These are phyloP conservation scores for Mimachlamys varia DNA, from an alignment of 2,888 invertebrate species.

Conservation along the genomic window DNA sequence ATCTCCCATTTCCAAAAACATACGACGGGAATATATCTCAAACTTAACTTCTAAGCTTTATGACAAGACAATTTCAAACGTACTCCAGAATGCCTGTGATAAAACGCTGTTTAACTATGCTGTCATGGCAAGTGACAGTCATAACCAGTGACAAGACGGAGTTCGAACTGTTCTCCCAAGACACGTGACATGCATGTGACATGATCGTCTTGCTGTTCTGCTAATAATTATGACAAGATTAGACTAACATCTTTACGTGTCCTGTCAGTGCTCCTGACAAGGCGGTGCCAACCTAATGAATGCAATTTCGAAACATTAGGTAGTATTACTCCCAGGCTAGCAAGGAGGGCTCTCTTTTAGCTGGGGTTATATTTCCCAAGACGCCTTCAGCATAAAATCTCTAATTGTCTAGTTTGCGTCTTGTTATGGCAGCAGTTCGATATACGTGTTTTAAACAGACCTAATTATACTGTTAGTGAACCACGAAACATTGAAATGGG, in stretches of 20 bases:
- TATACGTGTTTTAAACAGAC: background rate
- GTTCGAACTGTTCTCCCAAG: too few relatives aligned
- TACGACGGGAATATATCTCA: too few relatives aligned
- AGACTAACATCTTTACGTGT: too few relatives aligned
- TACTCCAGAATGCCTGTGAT: too few relatives aligned
- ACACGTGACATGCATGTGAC: background rate
- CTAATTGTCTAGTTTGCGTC: background rate
- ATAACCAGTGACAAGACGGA: too few relatives aligned
- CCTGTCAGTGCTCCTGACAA: too few relatives aligned
- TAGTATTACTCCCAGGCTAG: background rate
- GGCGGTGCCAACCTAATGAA: background rate
- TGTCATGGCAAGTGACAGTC: too few relatives aligned
- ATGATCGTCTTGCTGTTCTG: background rate
- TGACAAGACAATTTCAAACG: too few relatives aligned
- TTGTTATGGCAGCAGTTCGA: background rate
- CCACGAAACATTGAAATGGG: background rate
- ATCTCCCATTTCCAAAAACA: too few relatives aligned
- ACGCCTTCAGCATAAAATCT: background rate
- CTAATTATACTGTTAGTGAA: background rate
- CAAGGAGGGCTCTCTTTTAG: background rate
- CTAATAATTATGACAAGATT: too few relatives aligned
- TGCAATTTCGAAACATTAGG: background rate
- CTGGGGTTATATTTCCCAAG: background rate
- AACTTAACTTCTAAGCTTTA: too few relatives aligned
- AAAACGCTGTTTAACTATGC: background rate